These are phyloP conservation scores for Lontra canadensis DNA, from an alignment of 2,113 vertebrate genomes.

Conservation along the genomic window DNA sequence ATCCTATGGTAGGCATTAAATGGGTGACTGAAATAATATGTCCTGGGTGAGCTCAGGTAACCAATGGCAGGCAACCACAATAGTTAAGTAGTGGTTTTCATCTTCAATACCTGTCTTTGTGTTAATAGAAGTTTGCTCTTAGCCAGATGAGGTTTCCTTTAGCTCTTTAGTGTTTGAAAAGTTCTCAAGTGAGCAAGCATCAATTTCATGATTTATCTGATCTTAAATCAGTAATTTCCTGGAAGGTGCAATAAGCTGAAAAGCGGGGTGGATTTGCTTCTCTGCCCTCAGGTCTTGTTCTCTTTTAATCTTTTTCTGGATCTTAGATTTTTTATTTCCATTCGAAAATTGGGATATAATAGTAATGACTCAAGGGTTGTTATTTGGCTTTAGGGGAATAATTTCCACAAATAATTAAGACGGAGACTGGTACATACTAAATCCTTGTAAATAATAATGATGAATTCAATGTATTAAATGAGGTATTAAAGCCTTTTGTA, in stretches of 20 bases:
- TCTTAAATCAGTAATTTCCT: neutral
- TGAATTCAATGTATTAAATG: neutral
- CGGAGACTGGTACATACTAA: neutral
- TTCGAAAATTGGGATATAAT: neutral
- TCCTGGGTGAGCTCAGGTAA: neutral
- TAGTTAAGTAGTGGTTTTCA: neutral
- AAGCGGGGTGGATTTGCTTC: neutral
- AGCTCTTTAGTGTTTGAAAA: neutral
- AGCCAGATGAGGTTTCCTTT: neutral
- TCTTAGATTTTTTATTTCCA: neutral
- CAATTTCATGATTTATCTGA: neutral
- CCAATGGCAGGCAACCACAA: neutral
- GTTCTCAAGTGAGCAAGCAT: neutral
- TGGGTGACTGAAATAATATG: neutral
- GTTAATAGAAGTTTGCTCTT: neutral
- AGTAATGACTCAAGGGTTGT: neutral
- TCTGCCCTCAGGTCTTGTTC: neutral
- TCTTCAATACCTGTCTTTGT: neutral
- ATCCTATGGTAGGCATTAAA: neutral
- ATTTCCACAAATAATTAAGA: neutral
- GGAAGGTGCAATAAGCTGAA: neutral
- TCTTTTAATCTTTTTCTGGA: neutral
- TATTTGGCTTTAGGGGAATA: neutral
- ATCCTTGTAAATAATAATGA: neutral
- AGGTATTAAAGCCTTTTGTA: neutral